phyloP scores from a whole-genome alignment of 2,113 vertebrate genomes.

The Climacteris rufus region DNA sequence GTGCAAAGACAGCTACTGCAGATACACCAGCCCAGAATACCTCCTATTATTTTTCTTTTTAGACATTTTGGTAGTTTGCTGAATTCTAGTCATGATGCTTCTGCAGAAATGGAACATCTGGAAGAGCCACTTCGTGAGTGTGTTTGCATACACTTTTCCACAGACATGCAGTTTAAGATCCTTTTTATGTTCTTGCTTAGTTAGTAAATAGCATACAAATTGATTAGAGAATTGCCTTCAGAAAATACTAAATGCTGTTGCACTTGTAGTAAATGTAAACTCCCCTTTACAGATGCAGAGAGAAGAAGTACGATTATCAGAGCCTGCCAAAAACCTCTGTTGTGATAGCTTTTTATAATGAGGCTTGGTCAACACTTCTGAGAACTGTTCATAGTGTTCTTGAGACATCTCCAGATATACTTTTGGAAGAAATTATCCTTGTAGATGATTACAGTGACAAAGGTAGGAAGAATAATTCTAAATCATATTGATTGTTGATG shows the following conservation, averaged over 20 bases:
- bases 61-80: background rate
- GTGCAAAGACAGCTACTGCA: background rate
- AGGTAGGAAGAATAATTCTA: slow-evolving; percentile 71
- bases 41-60: background rate
- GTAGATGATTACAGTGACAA: slow-evolving; percentile 96
- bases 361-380: slow-evolving; percentile 96
- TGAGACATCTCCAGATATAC: slow-evolving; percentile 90
- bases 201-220: background rate
- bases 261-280: background rate
- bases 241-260: background rate
- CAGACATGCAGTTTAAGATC: background rate
- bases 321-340: slow-evolving; percentile 87
- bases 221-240: background rate
- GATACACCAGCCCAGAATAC: background rate
- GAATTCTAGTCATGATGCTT: background rate
- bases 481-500: background rate
- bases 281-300: slow-evolving; percentile 80
- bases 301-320: slow-evolving; percentile 86
- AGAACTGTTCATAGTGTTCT: slow-evolving; percentile 96
- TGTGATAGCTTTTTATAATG: slow-evolving; percentile 96
- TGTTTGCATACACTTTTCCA: background rate
- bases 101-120: background rate
- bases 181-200: background rate
- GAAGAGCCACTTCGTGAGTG: background rate
- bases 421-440: slow-evolving; percentile 90